These are phyloP conservation scores for Dascillus cervinus DNA, from an alignment of 2,888 invertebrate genomes.

Conservation along the genomic window DNA sequence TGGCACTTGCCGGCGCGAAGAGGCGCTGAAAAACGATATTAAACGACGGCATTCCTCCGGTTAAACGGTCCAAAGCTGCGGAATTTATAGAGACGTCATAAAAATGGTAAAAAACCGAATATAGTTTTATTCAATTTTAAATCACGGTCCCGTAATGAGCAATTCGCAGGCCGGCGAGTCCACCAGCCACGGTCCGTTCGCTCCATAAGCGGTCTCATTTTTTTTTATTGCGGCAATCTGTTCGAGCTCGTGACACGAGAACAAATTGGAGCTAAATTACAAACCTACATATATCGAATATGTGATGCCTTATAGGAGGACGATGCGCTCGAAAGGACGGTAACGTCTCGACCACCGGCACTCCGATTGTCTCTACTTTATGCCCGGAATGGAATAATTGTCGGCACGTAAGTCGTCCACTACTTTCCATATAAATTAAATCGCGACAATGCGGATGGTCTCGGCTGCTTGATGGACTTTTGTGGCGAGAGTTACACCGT, in stretches of 20 bases:
- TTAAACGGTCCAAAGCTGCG: conserved; percentile 15
- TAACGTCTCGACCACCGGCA: conserved; percentile 32
- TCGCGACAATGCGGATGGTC: conserved; percentile 18
- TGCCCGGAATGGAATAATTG: conserved; percentile 31
- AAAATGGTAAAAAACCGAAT: conserved; percentile 14
- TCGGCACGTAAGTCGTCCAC: conserved; percentile 21
- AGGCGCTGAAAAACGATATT: conserved; percentile 8
- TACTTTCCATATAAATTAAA: conserved; percentile 22
- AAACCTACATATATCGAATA: conserved; percentile 20
- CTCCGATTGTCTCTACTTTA: conserved; percentile 37
- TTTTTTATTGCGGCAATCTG: conserved; percentile 21
- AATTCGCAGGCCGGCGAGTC: conserved; percentile 30
- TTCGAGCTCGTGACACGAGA: conserved; percentile 21
- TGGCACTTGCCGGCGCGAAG: conserved; percentile 11
- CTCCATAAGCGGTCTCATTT: conserved; percentile 15
- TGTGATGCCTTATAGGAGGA: conserved; percentile 16
- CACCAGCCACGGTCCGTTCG: no score
- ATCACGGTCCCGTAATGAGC: conserved; percentile 27
- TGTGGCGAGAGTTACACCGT: conserved; percentile 14
- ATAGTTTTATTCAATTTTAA: conserved; percentile 16
- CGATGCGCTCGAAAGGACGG: no score
- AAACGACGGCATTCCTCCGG: conserved; percentile 12
- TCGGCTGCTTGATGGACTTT: conserved; percentile 15
- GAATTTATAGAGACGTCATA: conserved; percentile 20
- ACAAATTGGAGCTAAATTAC: conserved; percentile 21